These are phyloP conservation scores for Holothuria leucospilota DNA, from an alignment of 53 echinoderm and acorn worm species.

Conservation along the genomic window DNA sequence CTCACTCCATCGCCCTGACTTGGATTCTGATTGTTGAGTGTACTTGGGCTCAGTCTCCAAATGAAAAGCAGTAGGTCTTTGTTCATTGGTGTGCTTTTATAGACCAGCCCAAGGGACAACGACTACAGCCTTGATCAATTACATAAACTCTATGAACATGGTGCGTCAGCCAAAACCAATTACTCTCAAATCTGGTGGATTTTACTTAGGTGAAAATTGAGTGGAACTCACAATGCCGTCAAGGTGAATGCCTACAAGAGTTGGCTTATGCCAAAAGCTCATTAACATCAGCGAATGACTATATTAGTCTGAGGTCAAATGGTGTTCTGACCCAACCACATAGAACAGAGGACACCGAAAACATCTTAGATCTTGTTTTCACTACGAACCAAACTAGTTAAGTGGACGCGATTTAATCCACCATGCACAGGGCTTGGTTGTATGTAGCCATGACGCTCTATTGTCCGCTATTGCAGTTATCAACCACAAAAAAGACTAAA, in stretches of 20 bases:
- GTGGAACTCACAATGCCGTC: slow-evolving; percentile 1
- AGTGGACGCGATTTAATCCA: not conserved
- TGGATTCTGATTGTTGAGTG: slow-evolving; percentile 13
- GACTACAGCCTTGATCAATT: not conserved
- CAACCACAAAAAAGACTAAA: slow-evolving; percentile 31
- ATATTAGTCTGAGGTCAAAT: slow-evolving; percentile 42
- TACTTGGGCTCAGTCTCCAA: slow-evolving; percentile 41
- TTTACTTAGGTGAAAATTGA: not conserved
- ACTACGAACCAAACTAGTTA: slow-evolving; percentile 9
- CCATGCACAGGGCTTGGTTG: slow-evolving; percentile 37
- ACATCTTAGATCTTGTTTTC: no score
- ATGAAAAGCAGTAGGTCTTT: slow-evolving; percentile 29
- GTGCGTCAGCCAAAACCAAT: not conserved
- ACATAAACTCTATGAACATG: not conserved
- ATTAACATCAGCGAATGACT: slow-evolving; percentile 17
- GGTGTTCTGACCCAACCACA: slow-evolving; percentile 33
- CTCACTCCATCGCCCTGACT: slow-evolving; percentile 11
- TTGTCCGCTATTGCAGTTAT: not conserved
- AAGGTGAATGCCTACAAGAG: slow-evolving; percentile 40
- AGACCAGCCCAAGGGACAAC: slow-evolving; percentile 9
- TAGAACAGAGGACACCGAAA: not conserved
- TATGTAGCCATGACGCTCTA: slow-evolving; percentile 43
- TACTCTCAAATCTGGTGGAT: slow-evolving; percentile 20
- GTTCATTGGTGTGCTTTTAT: slow-evolving; percentile 49
- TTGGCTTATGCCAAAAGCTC: slow-evolving; percentile 21